Evolutionary conservation across 37 sponge, comb jelly and placozoan species (phyloP), one percentile per base, ranked within the genome.

Genomic region (Beroe forskalii): DNA sequence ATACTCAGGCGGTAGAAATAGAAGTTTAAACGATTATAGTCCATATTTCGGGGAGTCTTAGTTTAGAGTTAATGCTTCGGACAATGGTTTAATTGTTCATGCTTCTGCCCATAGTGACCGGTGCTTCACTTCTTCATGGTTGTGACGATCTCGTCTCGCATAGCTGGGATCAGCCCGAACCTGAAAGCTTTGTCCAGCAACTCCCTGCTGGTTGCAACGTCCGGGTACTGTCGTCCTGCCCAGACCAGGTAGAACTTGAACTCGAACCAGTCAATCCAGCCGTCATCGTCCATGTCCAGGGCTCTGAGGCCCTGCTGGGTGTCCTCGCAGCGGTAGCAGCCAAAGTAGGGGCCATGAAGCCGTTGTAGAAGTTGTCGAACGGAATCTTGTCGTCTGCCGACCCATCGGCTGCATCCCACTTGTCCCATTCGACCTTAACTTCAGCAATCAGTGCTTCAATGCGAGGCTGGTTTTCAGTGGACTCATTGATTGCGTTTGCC

Each of bases 281-380:
- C 93, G 89, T 95, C 94, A 9, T 28, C 32, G 41, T 95, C 93
- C 96, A 95, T 95, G 80, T 95, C 96, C 3, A 95, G 42, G 0
- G 94, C 93, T 61, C 67, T 91, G 9, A 95, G 55, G 0, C 90
- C 96, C 40, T 90, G 80, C 62, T 90, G 91, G 0, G 93, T 92
- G 33, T 90, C 89, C 42, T 0, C 62, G 32, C 96, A 95, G 14
- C 93, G 75, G 91, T 93, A 95, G 93, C 95, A 95, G 43, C 95
- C 95, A 91, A 95, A 93, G 92, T 95, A 95, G 20, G n/a, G n/a
- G n/a, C n/a, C n/a, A n/a, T n/a, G n/a, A n/a, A n/a, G n/a, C n/a
- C n/a, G n/a, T n/a, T n/a, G 95, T 95, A 95, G 93, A 95, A 95
- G 55, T 90, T 83, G 67, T 94, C 93, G 72, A 94, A 95, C 33